Conservation (phyloP, 2,797 vertebrate species). For the Oryzias dopingdopingensis region DNA sequence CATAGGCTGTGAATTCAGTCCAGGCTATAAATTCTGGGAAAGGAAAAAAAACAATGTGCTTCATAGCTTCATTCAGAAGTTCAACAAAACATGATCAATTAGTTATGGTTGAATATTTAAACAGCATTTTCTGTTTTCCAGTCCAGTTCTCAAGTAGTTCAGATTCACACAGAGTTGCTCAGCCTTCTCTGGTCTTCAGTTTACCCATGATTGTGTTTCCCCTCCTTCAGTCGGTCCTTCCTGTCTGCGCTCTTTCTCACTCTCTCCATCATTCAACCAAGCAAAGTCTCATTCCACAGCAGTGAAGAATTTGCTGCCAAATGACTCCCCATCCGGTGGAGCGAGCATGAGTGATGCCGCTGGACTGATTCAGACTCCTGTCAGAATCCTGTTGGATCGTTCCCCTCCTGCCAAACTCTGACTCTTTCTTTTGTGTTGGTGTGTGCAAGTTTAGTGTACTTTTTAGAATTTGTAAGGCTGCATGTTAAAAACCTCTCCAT, state of each 20-base stretch:
- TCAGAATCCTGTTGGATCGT: constrained; percentile 46
- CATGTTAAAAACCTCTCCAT: constrained; percentile 51
- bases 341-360: constrained; percentile 37
- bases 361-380: constrained; percentile 43
- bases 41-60: too few species aligned
- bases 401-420: constrained; percentile 20
- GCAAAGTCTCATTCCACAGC: constrained; percentile 23
- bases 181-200: constrained; percentile 14
- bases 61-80: too few species aligned
- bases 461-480: constrained; percentile 6
- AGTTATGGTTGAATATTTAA: too few species aligned
- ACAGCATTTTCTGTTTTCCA: neutral
- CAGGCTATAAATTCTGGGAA: too few species aligned
- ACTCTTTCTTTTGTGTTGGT: constrained; percentile 4
- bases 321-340: constrained; percentile 24
- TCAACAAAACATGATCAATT: too few species aligned
- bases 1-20: too few species aligned
- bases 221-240: neutral
- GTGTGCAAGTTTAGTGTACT: neutral
- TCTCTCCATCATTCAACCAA: constrained; percentile 24
- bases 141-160: too few species aligned
- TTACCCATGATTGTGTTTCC: constrained; percentile 9
- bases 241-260: neutral
- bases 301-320: constrained; percentile 32
- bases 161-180: neutral